Base-by-base conservation (phyloP, 2,888 invertebrate genomes). In the Scaptomyza flava region DNA sequence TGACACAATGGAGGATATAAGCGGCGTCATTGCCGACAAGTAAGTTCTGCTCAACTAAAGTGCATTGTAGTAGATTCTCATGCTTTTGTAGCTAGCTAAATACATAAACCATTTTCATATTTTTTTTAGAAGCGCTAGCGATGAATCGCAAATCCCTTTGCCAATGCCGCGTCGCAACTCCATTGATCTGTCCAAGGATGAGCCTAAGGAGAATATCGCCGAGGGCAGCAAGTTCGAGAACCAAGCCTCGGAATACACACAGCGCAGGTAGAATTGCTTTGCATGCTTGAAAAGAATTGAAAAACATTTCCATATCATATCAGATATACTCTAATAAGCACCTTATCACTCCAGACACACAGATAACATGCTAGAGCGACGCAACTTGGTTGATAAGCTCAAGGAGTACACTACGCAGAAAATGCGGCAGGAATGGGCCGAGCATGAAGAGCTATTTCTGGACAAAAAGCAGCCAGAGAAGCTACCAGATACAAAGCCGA, bases 171-270 rank as follows among this genome's bases (percentile, higher is more conserved):
- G 94, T 47, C 92, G 94, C 63, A 94, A 94, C 92, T 94, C 94
- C 56, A 94, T 94, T 71, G 94, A 93, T 89, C 90, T 92, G 64
- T 91, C 93, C 63, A 94, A 94, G 72, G 94, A 94, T 82, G 89
- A 81, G 93, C 82, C 93, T 68, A 90, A 92, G 74, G 91, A 91
- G 58, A 90, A 90, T 36, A 76, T 63, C 43, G 43, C 11, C 7
- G 84, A 88, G 36, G 74, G 85, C 63, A 52, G 41, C 41, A 84
- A 88, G 79, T 94, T 94, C 88, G 95, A 95, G 88, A 95, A 95
- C 86, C 94, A 95, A 91, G 93, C 94, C 34, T 95, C 95, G 34
- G 95, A 95, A 88, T 92, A 89, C 82, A 91, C 89, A 64, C 80
- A 90, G 47, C 89, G 92, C 90, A 91, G 92, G 92, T 92, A 90